These are phyloP conservation scores for Aethina tumida DNA, from an alignment of 1,140 invertebrate species.

Conservation along the genomic window DNA sequence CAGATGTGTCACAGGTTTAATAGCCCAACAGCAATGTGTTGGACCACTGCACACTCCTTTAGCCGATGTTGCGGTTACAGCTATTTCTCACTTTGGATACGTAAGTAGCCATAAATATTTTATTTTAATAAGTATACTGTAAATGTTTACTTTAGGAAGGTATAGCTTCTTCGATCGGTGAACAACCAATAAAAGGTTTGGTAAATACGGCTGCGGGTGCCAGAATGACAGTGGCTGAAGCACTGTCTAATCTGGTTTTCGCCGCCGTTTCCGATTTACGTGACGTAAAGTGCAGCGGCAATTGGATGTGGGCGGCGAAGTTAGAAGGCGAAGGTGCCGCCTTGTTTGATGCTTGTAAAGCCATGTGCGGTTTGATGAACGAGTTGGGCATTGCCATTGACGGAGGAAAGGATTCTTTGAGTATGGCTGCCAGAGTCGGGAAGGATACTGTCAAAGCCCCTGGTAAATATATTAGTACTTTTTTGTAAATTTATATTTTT, in stretches of 20 bases:
- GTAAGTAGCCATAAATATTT: conserved; percentile 33
- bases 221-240: conserved; percentile 87
- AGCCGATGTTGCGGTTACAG: conserved; percentile 89
- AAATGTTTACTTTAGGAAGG: conserved; percentile 50
- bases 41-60: conserved; percentile 92
- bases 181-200: conserved; percentile 91
- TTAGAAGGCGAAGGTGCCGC: conserved; percentile 81
- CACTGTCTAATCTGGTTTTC: conserved; percentile 89
- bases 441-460: conserved; percentile 74
- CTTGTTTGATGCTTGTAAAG: conserved; percentile 75
- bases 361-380: conserved; percentile 83
- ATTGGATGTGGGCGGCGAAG: conserved; percentile 99
- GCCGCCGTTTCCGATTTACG: conserved; percentile 72
- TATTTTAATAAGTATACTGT: conserved; percentile 5
- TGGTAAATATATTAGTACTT: too few species aligned
- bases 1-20: conserved; percentile 87
- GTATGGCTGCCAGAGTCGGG: conserved; percentile 85
- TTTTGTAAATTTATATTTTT: too few species aligned
- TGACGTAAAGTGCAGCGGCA: conserved; percentile 94
- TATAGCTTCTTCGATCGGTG: conserved; percentile 88
- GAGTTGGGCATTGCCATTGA: conserved; percentile 85
- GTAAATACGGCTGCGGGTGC: conserved; percentile 74
- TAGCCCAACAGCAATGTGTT: conserved; percentile 96
- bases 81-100: conserved; percentile 61
- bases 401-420: conserved; percentile 96